Percentiles rank a stretch among this genome's conserved stretches.
Evolutionary conservation across 2,797 vertebrate genomes (phyloP).

Genomic region (Cossypha caffra): DNA sequence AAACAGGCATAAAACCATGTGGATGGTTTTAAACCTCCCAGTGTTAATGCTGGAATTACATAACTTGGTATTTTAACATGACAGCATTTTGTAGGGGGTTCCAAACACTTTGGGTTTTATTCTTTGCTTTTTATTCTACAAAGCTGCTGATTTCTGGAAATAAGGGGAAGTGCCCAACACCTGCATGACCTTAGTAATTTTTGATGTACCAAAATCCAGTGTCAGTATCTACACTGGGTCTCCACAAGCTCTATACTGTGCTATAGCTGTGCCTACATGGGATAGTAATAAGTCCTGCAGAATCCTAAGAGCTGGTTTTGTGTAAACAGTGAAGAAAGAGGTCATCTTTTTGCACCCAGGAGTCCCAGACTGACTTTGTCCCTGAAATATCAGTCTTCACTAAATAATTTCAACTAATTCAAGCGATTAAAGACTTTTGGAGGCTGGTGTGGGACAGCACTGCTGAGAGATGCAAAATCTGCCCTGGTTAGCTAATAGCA

Average conservation of each 20-base stretch:
- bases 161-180: neutral
- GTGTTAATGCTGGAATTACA: neutral
- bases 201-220: neutral
- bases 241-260: fast-evolving
- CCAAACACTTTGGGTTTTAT: neutral
- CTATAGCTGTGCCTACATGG: neutral
- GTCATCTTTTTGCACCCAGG: neutral
- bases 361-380: neutral
- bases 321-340: neutral
- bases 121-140: neutral
- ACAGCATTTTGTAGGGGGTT: neutral
- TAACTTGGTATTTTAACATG: neutral
- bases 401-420: neutral
- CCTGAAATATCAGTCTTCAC: neutral
- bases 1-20: neutral
- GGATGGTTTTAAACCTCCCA: neutral
- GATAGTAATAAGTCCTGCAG: neutral
- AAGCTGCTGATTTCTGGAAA: neutral
- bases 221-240: neutral
- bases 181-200: neutral
- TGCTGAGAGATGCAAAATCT: neutral
- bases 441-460: neutral
- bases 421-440: neutral
- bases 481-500: neutral
- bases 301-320: neutral